phyloP scores from a whole-genome alignment of 2,113 vertebrate genomes.

The Pseudolaguvia tuberculata region DNA sequence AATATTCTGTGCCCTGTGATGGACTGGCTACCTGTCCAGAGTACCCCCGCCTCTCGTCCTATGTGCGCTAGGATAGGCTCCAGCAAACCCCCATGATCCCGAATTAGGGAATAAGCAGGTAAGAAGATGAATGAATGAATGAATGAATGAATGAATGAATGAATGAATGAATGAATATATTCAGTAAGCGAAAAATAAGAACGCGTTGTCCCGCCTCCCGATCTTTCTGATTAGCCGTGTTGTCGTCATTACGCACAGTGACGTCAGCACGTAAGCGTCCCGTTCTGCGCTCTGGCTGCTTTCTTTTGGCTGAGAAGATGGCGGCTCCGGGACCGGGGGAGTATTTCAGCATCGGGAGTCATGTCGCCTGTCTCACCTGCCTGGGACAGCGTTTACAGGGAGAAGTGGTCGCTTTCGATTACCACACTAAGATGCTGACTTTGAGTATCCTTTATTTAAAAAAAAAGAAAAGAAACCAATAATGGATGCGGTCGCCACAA shows the following conservation, averaged over 20 bases:
- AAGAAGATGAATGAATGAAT: too few species aligned
- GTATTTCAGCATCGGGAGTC: constrained; percentile 94
- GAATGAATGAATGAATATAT: too few species aligned
- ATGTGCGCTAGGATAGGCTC: too few species aligned
- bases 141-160: too few species aligned
- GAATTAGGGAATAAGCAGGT: too few species aligned
- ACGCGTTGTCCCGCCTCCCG: neutral
- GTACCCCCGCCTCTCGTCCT: too few species aligned
- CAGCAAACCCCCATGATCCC: too few species aligned
- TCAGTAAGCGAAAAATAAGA: too few species aligned
- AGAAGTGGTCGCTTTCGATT: constrained; percentile 81
- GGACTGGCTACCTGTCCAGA: too few species aligned
- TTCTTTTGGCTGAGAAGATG: constrained; percentile 84
- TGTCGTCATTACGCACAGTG: constrained; percentile 39
- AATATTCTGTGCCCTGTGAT: too few species aligned
- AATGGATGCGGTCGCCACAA: neutral
- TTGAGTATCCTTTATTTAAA: constrained; percentile 73
- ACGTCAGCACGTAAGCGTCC: constrained; percentile 35
- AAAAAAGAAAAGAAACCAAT: too few species aligned
- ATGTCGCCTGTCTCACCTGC: constrained; percentile 84
- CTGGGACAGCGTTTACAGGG: constrained; percentile 78
- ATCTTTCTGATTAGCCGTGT: neutral
- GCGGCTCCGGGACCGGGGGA: constrained; percentile 97
- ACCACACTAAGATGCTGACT: constrained; percentile 83
- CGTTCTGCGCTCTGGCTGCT: constrained; percentile 47